A percentile compares a stretch with the other conserved stretches of the same genome.
phyloP scores from a whole-genome alignment of 2,113 vertebrate genomes.

The Pogona vitticeps region DNA sequence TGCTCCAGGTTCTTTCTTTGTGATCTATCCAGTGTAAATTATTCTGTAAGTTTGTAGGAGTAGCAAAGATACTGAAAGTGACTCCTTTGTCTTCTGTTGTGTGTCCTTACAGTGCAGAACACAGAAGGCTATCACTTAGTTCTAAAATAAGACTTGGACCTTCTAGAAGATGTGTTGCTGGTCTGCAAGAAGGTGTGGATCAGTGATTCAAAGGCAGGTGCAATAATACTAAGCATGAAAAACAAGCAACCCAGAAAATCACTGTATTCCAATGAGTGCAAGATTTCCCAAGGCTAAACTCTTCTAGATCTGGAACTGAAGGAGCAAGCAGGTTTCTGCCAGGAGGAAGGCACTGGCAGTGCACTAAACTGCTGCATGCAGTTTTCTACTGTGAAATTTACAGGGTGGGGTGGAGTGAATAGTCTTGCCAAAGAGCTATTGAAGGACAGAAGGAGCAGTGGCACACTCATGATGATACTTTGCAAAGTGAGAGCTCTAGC shows the following conservation, averaged over 20 bases:
- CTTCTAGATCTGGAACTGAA: neutral
- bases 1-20: too few species aligned
- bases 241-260: neutral
- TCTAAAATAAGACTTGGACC: slow-evolving; percentile 46
- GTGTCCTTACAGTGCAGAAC: slow-evolving; percentile 47
- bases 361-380: neutral
- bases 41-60: neutral
- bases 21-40: neutral
- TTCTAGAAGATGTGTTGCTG: neutral
- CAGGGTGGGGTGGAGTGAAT: neutral
- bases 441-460: neutral
- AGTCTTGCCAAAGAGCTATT: neutral
- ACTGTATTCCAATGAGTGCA: neutral
- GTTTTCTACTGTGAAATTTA: neutral
- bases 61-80: neutral
- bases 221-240: neutral
- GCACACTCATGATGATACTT: neutral
- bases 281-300: neutral
- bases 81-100: neutral
- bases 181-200: neutral
- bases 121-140: slow-evolving; percentile 61
- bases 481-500: neutral
- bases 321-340: neutral
- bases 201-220: fast-evolving
- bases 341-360: neutral